Conservation (phyloP, 2,113 vertebrate genomes). For the Siphamia tubifer region DNA sequence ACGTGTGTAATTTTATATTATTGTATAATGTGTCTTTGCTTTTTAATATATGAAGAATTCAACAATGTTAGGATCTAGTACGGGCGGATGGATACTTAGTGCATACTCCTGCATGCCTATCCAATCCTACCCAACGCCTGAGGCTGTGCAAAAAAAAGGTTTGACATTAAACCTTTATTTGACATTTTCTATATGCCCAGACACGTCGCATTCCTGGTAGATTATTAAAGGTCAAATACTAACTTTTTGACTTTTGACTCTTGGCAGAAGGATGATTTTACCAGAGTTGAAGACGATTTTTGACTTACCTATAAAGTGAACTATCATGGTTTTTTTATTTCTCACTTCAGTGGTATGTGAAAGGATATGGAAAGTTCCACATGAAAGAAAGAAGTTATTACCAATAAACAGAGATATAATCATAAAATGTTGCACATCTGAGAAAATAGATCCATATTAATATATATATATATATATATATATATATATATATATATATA, state of each 20-base stretch:
- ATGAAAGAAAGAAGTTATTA: too few relatives aligned
- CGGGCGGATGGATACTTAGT: constrained; percentile 59
- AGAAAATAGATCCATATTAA: too few relatives aligned
- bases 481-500: too few relatives aligned
- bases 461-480: too few relatives aligned
- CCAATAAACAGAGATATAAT: too few relatives aligned
- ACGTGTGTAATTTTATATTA: rapidly evolving
- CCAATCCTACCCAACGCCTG: constrained; percentile 26
- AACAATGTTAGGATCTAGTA: neutral
- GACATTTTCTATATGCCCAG: constrained; percentile 41
- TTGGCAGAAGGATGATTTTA: constrained; percentile 21
- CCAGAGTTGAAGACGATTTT: neutral
- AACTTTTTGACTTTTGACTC: constrained; percentile 9
- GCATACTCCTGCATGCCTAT: neutral
- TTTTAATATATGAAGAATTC: neutral
- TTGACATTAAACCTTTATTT: constrained; percentile 59
- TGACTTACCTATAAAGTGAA: neutral
- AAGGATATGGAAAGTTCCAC: neutral
- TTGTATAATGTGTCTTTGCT: rapidly evolving
- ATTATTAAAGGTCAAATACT: constrained; percentile 51
- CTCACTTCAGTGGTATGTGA: too few relatives aligned
- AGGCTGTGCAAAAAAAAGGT: constrained; percentile 43
- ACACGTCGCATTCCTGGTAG: constrained; percentile 58
- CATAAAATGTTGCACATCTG: neutral
- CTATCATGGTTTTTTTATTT: neutral